Conservation (phyloP, 1,140 invertebrate genomes). For the Rhynchophorus ferrugineus region DNA sequence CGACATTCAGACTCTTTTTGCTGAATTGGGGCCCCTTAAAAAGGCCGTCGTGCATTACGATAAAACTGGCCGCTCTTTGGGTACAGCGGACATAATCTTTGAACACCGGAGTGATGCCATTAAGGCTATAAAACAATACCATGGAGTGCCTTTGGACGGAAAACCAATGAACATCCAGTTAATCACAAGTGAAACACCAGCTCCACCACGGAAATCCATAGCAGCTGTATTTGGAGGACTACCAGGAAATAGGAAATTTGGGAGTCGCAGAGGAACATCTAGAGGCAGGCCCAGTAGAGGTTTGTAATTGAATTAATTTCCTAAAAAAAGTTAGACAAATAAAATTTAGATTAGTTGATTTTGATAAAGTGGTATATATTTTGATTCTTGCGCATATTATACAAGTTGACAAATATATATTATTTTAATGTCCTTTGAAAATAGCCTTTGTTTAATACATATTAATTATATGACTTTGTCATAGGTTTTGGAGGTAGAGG, state of each 20-base stretch:
- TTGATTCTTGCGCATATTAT: no score
- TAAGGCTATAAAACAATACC: slow-evolving; percentile 96
- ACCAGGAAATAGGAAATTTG: slow-evolving; percentile 23
- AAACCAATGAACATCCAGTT: slow-evolving; percentile 92
- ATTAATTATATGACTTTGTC: slow-evolving; percentile 19
- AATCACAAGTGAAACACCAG: slow-evolving; percentile 67
- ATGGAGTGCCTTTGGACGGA: slow-evolving; percentile 93
- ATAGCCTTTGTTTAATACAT: no score
- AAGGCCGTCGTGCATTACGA: slow-evolving; percentile 96
- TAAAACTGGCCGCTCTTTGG: slow-evolving; percentile 85
- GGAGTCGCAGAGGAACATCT: slow-evolving; percentile 27
- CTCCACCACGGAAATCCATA: slow-evolving; percentile 33
- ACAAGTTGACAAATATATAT: no score
- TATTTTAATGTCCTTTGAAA: no score
- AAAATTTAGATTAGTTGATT: neutral
- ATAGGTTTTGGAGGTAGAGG: slow-evolving; percentile 44
- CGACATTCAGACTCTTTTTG: slow-evolving; percentile 94
- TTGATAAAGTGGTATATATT: neutral
- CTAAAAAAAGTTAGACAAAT: neutral
- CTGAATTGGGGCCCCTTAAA: slow-evolving; percentile 90
- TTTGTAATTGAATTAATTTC: neutral
- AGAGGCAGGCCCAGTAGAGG: slow-evolving; percentile 31
- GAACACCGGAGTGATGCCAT: slow-evolving; percentile 84
- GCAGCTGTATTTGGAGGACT: slow-evolving; percentile 1
- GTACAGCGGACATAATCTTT: slow-evolving; percentile 95